phyloP scores from a whole-genome alignment of 2,888 invertebrate species.

The Neoitamus cyanurus region DNA sequence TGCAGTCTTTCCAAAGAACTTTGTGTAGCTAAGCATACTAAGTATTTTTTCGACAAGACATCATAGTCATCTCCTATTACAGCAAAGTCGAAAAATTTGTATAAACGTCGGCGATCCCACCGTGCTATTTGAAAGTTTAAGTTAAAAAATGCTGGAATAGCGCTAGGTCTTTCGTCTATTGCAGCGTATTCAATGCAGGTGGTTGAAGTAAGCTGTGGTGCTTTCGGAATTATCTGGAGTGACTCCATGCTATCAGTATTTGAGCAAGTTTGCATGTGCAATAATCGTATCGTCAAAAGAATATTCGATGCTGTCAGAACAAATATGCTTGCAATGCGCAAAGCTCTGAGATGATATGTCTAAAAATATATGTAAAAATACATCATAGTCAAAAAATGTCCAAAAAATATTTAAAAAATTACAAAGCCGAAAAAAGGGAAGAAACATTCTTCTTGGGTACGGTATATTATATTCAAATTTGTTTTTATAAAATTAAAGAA shows the following conservation, averaged over 20 bases:
- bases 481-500: too few species aligned
- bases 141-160: conserved; percentile 68
- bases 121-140: conserved; percentile 77
- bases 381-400: not conserved
- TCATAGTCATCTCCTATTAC: conserved; percentile 75
- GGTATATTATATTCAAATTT: too few species aligned
- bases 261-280: conserved; percentile 68
- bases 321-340: conserved; percentile 26
- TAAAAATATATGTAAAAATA: not conserved
- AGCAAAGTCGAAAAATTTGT: conserved; percentile 79
- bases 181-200: conserved; percentile 55
- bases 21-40: conserved; percentile 85
- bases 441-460: too few species aligned
- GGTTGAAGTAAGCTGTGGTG: conserved; percentile 52
- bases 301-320: conserved; percentile 24
- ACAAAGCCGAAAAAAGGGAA: not conserved
- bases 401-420: not conserved
- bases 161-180: conserved; percentile 58
- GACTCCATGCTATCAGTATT: conserved; percentile 48
- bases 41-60: conserved; percentile 70
- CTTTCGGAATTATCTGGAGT: conserved; percentile 54
- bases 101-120: conserved; percentile 79
- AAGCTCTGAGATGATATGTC: conserved; percentile 14
- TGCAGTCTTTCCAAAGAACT: conserved; percentile 85
- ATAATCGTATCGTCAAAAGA: conserved; percentile 18